phyloP scores from a whole-genome alignment of 2,888 invertebrate genomes.

The Pollenia labialis region DNA sequence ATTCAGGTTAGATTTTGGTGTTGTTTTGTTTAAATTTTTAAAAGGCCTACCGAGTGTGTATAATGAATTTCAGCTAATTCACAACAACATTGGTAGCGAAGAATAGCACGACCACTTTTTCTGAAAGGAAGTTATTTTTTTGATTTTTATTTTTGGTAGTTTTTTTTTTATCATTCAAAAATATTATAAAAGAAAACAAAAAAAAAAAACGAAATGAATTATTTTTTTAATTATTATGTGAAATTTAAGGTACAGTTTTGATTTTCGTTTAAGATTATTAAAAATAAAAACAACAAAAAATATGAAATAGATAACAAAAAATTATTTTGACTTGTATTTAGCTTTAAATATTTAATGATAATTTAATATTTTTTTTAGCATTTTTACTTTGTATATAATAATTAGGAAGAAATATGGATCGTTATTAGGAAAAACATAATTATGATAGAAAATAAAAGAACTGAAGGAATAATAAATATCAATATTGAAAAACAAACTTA shows the following conservation, averaged over 20 bases:
- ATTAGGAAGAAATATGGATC: constrained; percentile 1
- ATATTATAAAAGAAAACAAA: constrained; percentile 66
- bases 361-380: constrained; percentile 44
- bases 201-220: constrained; percentile 72
- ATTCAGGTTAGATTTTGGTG: constrained; percentile 28
- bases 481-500: constrained; percentile 84
- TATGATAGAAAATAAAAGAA: constrained; percentile 10
- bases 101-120: constrained; percentile 85
- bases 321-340: constrained; percentile 35
- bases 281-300: constrained; percentile 19
- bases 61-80: constrained; percentile 85
- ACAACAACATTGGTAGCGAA: constrained; percentile 85
- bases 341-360: constrained; percentile 57
- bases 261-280: background rate
- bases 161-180: constrained; percentile 46
- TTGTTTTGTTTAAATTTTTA: constrained; percentile 16
- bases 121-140: constrained; percentile 79
- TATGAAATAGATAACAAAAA: constrained; percentile 47
- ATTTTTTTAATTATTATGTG: constrained; percentile 74
- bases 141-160: constrained; percentile 50
- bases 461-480: background rate
- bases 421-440: constrained; percentile 24
- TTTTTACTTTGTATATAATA: constrained; percentile 30
- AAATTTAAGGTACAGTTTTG: constrained; percentile 47
- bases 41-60: constrained; percentile 84